A percentile compares a stretch with the other conserved stretches of the same genome.
These are phyloP conservation scores for Drosophila meridiana DNA, from an alignment of 2,888 invertebrate species.

Conservation along the genomic window DNA sequence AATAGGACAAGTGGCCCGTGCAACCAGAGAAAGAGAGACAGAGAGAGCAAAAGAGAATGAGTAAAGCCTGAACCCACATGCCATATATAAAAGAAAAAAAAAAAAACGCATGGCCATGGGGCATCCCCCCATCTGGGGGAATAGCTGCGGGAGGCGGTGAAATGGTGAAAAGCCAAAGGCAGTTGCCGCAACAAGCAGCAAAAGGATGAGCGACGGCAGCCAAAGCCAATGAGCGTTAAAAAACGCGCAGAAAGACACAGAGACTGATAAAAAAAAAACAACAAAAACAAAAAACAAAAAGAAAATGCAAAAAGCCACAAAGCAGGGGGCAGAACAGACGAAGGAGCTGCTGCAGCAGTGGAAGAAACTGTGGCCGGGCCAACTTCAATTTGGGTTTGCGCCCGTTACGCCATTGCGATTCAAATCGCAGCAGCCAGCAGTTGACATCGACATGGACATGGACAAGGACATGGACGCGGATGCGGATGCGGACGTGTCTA, in stretches of 20 bases:
- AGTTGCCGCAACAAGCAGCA: slow-evolving; percentile 64
- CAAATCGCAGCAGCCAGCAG: slow-evolving; percentile 70
- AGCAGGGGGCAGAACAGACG: neutral
- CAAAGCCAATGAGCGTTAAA: slow-evolving; percentile 72
- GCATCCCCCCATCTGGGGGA: neutral
- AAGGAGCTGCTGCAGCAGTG: slow-evolving; percentile 13
- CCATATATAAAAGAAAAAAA: slow-evolving; percentile 14
- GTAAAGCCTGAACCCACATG: slow-evolving; percentile 29
- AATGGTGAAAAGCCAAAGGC: slow-evolving; percentile 57
- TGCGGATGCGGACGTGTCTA: slow-evolving; percentile 8
- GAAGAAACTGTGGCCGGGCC: slow-evolving; percentile 46
- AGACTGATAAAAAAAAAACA: slow-evolving; percentile 8
- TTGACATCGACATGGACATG: slow-evolving; percentile 41
- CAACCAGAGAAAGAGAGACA: slow-evolving; percentile 10
- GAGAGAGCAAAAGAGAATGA: neutral
- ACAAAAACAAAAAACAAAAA: slow-evolving; percentile 14
- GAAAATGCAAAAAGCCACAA: slow-evolving; percentile 27
- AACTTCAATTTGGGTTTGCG: slow-evolving; percentile 75
- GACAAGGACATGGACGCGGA: slow-evolving; percentile 12
- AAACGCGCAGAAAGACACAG: slow-evolving; percentile 50
- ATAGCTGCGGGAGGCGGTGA: slow-evolving; percentile 14
- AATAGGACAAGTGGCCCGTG: slow-evolving; percentile 33
- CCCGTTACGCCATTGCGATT: slow-evolving; percentile 66
- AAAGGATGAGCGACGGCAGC: slow-evolving; percentile 50
- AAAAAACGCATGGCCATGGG: slow-evolving; percentile 12